Evolutionary conservation across 2,113 vertebrate genomes (phyloP), one percentile per base, ranked within the genome.

Genomic region (Odocoileus virginianus): DNA sequence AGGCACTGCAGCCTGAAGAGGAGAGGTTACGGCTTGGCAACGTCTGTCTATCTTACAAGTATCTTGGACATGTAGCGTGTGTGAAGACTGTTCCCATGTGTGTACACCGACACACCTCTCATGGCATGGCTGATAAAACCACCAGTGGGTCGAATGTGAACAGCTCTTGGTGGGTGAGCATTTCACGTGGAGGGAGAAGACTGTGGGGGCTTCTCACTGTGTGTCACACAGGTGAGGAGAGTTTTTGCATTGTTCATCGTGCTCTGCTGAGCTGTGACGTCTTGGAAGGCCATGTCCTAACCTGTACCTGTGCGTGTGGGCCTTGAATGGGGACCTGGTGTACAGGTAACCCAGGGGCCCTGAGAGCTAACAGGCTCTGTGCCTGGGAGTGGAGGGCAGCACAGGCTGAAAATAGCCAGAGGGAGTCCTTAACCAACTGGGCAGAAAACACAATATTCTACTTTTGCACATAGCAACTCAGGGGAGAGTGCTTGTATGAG

Each of bases 21-120:
- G 43, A 25, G 12, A 27, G 81, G 71, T 0, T 52, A 6, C 2
- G 9, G 2, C 21, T 4, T 10, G 84, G 78, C 30, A 2, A 1
- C 4, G 1, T 11, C 12, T 6, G 0, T 33, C 25, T 3, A 2
- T 3, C 47, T 33, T 21, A 5, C 0, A 0, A 1, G 7, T 0
- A 16, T 1, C 7, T 6, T 8, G 88, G 43, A 25, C n/a, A 2
- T 0, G 1, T 0, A 5, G 2, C 0, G 2, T 1, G 23, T 36
- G 27, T n/a, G 6, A 13, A 40, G 3, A 14, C 8, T 2, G 0
- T 10, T 60, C 4, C 19, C 9, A 10, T 1, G 58, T 27, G 55
- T 13, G 19, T 27, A 21, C 0, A 0, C 15, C 33, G 7, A 40
- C 19, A 2, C 2, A 1, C n/a, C 67, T 45, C 36, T 57, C 1